Conservation (phyloP, 2,113 vertebrate genomes). For the Orycteropus afer region DNA sequence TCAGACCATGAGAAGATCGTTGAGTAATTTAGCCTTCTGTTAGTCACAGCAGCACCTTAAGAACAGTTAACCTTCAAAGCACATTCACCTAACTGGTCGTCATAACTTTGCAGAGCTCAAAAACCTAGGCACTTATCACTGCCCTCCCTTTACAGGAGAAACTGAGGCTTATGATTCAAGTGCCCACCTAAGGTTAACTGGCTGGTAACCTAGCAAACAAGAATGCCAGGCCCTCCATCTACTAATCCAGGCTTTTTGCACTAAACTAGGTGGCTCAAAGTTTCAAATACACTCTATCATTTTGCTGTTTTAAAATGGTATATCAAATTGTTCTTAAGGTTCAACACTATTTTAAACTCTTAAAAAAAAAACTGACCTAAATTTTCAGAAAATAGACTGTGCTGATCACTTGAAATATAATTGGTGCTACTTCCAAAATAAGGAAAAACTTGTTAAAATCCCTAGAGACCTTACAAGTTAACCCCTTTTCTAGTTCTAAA, state of each 20-base stretch:
- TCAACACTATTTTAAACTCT: neutral
- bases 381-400: neutral
- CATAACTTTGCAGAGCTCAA: neutral
- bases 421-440: neutral
- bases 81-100: neutral
- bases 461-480: neutral
- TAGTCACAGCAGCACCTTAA: neutral
- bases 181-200: neutral
- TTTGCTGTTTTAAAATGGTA: neutral
- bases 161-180: neutral
- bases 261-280: neutral
- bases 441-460: neutral
- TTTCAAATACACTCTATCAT: neutral
- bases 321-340: neutral
- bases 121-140: neutral
- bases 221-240: too few relatives aligned
- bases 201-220: neutral
- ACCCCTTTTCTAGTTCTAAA: neutral
- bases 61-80: neutral
- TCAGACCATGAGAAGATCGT: neutral
- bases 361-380: neutral
- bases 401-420: neutral
- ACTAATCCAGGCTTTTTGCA: neutral
- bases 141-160: neutral
- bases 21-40: neutral